Evolutionary conservation across 2,888 invertebrate species (phyloP).

Genomic region (Limnephilus rhombicus): DNA sequence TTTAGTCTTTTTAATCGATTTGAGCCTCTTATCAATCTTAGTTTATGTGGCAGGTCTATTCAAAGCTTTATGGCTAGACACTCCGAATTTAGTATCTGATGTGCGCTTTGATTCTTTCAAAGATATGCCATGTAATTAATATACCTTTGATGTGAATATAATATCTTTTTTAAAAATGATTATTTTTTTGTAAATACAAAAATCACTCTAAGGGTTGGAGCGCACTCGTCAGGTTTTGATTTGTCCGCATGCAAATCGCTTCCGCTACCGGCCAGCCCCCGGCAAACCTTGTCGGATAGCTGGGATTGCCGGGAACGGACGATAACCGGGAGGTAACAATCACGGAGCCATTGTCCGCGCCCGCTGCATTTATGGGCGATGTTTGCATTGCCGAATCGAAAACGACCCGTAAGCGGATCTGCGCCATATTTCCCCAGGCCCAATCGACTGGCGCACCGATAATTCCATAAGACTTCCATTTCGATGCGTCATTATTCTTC

Average conservation of each 20-base stretch:
- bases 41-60: too few relatives aligned
- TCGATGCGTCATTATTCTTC: background rate
- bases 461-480: background rate
- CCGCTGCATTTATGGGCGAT: background rate
- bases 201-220: background rate
- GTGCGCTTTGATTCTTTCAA: too few relatives aligned
- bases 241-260: constrained; percentile 34
- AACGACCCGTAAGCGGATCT: constrained; percentile 19
- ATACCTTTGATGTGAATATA: too few relatives aligned
- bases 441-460: background rate
- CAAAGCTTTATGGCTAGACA: too few relatives aligned
- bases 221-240: constrained; percentile 35
- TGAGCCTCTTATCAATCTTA: too few relatives aligned
- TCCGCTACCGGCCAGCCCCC: constrained; percentile 23
- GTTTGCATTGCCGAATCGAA: constrained; percentile 29
- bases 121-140: too few relatives aligned
- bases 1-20: too few relatives aligned
- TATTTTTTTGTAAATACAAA: background rate
- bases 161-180: too few relatives aligned
- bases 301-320: constrained; percentile 12
- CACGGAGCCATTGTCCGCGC: constrained; percentile 37
- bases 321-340: constrained; percentile 35
- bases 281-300: constrained; percentile 16
- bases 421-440: background rate
- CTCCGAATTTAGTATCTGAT: too few relatives aligned